Evolutionary conservation across 2,797 vertebrate species (phyloP), one percentile per base, ranked within the genome.

Genomic region (Sebastes kiyomatsui): DNA sequence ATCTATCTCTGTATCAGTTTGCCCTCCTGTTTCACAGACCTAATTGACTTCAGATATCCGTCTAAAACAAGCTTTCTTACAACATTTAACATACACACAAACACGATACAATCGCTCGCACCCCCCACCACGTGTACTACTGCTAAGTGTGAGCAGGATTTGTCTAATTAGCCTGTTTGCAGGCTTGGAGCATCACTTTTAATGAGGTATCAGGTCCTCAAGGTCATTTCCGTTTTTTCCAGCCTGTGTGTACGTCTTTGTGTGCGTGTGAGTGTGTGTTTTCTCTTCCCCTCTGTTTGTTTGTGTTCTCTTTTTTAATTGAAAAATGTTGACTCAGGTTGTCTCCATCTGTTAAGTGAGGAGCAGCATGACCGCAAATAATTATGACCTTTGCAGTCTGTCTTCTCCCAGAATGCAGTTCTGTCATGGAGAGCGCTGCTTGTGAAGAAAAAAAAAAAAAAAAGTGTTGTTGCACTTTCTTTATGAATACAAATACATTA

Each of bases 321-420:
- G 90, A 94, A 94, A 94, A 94, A 93, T 93, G 93, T 94, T 88
- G 89, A 94, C 90, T 95, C 92, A 94, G 88, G 92, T 92, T 88
- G 91, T 93, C 90, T 94, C 93, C 93, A 94, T 96, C 94, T 96
- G 94, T 92, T 94, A 94, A 85, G 88, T 90, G 90, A 92, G 88
- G 88, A 94, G 91, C 91, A 88, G 87, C 86, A 87, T 92, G 90
- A 90, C 92, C 87, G 87, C 89, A 92, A 94, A 93, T 93, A 93
- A 91, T 89, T 88, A 90, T 93, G 93, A 95, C 92, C 93, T 93
- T 93, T 93, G 86, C 87, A 85, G 90, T 87, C 83, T 90, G 86
- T 90, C 85, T 90, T 85, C 72, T 88, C 79, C 86, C 79, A 78
- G 20, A 90, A 88, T 88, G 81, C 81, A 55, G 10, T 83, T 90